Evolutionary conservation across 2,888 invertebrate species (phyloP).

Genomic region (Trichopria drosophilae): DNA sequence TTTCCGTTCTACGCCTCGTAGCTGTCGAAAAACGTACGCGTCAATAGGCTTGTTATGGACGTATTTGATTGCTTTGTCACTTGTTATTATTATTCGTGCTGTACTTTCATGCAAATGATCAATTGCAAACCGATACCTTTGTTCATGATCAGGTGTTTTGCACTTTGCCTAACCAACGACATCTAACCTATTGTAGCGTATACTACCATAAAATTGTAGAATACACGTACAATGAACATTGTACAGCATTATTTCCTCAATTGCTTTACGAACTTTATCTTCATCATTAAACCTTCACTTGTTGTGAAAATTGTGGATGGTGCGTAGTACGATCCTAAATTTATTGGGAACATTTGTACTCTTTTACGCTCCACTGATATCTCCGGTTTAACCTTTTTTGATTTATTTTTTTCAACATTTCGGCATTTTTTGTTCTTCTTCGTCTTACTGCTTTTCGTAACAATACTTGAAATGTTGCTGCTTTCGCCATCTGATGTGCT

Average conservation of each 20-base stretch:
- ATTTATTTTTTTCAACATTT: too few species aligned
- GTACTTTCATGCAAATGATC: not conserved
- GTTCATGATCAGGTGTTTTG: conserved; percentile 1
- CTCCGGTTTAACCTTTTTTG: too few species aligned
- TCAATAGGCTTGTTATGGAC: not conserved
- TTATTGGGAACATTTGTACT: too few species aligned
- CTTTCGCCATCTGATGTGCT: too few species aligned
- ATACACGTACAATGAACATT: not conserved
- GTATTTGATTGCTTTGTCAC: not conserved
- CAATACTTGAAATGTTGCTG: too few species aligned
- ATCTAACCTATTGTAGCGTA: not conserved
- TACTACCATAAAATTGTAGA: not conserved
- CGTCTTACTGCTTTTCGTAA: too few species aligned
- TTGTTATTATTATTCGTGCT: not conserved
- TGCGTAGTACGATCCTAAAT: too few species aligned
- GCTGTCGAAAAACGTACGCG: not conserved
- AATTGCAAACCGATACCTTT: conserved; percentile 13
- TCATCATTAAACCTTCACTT: too few species aligned
- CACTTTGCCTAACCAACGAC: conserved; percentile 14
- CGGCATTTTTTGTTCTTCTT: too few species aligned
- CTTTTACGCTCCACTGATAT: too few species aligned
- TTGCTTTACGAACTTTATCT: not conserved
- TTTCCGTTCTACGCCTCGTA: conserved; percentile 14
- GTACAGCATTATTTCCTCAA: not conserved
- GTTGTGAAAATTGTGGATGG: too few species aligned